These are phyloP conservation scores for Embidobia sp. DNA, from an alignment of 2,888 invertebrate genomes.

Conservation along the genomic window DNA sequence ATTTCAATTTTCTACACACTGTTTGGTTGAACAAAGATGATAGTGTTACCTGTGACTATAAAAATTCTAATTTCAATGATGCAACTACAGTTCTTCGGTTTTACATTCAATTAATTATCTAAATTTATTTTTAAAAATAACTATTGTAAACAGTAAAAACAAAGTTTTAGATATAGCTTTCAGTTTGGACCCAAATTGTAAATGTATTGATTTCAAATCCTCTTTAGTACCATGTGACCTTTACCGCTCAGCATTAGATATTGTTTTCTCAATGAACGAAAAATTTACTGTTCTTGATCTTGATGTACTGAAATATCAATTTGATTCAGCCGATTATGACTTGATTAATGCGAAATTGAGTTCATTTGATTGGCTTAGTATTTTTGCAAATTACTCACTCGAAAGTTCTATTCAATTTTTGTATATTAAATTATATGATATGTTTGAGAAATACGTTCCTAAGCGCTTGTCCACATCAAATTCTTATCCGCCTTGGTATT, in stretches of 20 bases:
- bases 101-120: slow-evolving; percentile 14
- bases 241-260: slow-evolving; percentile 6
- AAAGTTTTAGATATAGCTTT: slow-evolving; percentile 5
- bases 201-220: not conserved
- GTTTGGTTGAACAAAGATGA: not conserved
- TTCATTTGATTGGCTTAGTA: not conserved
- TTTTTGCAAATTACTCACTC: not conserved
- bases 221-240: not conserved
- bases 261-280: not conserved
- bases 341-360: not conserved
- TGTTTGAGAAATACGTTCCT: slow-evolving; percentile 9
- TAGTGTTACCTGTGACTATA: not conserved
- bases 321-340: not conserved
- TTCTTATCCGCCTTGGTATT: slow-evolving; percentile 4
- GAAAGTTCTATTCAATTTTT: not conserved
- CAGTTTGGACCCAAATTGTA: not conserved
- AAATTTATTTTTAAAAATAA: not conserved
- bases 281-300: not conserved
- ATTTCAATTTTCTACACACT: not conserved
- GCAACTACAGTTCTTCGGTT: not conserved
- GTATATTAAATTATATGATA: slow-evolving; percentile 5
- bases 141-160: not conserved
- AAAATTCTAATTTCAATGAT: not conserved
- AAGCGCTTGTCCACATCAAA: not conserved
- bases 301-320: not conserved